Percentiles rank a stretch among this genome's conserved stretches.
Evolutionary conservation across 2,888 invertebrate genomes (phyloP).

Genomic region (Drosophila putrida): DNA sequence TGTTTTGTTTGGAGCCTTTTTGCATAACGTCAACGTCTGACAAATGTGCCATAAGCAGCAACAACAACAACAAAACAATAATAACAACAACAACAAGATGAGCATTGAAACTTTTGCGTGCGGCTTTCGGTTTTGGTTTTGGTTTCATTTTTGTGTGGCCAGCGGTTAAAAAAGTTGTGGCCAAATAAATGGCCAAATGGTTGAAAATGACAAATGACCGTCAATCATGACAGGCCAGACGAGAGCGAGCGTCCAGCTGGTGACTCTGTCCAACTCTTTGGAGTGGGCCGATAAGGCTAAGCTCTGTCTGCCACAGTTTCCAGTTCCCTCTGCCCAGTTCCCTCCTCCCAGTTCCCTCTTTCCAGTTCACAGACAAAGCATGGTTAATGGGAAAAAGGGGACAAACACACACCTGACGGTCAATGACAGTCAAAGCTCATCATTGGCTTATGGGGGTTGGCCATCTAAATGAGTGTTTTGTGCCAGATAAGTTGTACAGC

Average conservation of each 20-base stretch:
- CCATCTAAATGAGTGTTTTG: slow-evolving; percentile 75
- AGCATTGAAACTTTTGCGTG: slow-evolving; percentile 69
- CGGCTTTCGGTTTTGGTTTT: slow-evolving; percentile 66
- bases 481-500: slow-evolving; percentile 61
- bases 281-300: slow-evolving; percentile 67
- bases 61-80: slow-evolving; percentile 11
- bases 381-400: not conserved
- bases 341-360: not conserved
- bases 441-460: slow-evolving; percentile 46
- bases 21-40: slow-evolving; percentile 80
- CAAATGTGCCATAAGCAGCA: slow-evolving; percentile 82
- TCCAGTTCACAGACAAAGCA: not conserved
- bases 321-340: slow-evolving; percentile 15
- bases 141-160: slow-evolving; percentile 64
- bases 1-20: slow-evolving; percentile 47
- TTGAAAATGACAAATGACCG: slow-evolving; percentile 84
- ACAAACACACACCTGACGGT: slow-evolving; percentile 71
- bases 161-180: slow-evolving; percentile 75
- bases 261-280: slow-evolving; percentile 35
- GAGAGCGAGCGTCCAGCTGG: slow-evolving; percentile 56
- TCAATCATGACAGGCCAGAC: slow-evolving; percentile 84
- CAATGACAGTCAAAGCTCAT: slow-evolving; percentile 76
- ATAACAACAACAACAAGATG: slow-evolving; percentile 19
- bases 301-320: slow-evolving; percentile 61
- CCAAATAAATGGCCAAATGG: slow-evolving; percentile 75